Percentiles rank a stretch among this genome's conserved stretches.
These are phyloP conservation scores for Epinotia brunnichana DNA, from an alignment of 2,888 invertebrate species.

Conservation along the genomic window DNA sequence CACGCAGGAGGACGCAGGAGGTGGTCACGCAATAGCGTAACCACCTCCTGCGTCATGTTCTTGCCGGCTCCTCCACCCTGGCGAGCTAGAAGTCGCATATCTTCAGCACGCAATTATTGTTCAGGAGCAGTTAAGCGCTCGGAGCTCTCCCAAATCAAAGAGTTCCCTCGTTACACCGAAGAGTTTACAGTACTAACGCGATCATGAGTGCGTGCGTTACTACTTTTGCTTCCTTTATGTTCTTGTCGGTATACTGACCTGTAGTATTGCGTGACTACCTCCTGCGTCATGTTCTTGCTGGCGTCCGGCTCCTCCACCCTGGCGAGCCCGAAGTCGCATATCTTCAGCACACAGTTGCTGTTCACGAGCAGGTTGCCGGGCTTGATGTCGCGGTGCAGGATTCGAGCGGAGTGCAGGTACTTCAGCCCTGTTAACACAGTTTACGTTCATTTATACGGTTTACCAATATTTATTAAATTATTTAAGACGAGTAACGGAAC, in stretches of 20 bases:
- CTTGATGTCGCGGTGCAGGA: conserved; percentile 99
- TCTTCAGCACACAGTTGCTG: conserved; percentile 99
- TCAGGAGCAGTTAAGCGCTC: conserved; percentile 91
- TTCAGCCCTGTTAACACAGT: conserved; percentile 89
- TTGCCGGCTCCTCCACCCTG: conserved; percentile 97
- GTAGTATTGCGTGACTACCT: conserved; percentile 99
- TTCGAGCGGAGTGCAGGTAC: conserved; percentile 99
- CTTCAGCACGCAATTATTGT: conserved; percentile 99
- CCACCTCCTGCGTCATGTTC: conserved; percentile 99
- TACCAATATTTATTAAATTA: no score
- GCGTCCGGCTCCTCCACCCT: conserved; percentile 98
- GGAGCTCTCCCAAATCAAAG: no score
- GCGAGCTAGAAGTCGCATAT: conserved; percentile 99
- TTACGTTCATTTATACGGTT: background rate
- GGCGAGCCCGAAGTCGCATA: conserved; percentile 99
- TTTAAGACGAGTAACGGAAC: no score
- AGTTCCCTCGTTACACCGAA: background rate
- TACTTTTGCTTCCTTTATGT: no score
- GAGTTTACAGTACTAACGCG: no score
- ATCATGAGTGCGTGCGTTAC: no score
- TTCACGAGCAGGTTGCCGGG: conserved; percentile 99
- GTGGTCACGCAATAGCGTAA: no score
- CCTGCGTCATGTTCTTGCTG: conserved; percentile 98
- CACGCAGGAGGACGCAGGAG: no score
- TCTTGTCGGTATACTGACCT: conserved; percentile 63